phyloP scores from a whole-genome alignment of 2,888 invertebrate genomes.

The Dynastes grantii region DNA sequence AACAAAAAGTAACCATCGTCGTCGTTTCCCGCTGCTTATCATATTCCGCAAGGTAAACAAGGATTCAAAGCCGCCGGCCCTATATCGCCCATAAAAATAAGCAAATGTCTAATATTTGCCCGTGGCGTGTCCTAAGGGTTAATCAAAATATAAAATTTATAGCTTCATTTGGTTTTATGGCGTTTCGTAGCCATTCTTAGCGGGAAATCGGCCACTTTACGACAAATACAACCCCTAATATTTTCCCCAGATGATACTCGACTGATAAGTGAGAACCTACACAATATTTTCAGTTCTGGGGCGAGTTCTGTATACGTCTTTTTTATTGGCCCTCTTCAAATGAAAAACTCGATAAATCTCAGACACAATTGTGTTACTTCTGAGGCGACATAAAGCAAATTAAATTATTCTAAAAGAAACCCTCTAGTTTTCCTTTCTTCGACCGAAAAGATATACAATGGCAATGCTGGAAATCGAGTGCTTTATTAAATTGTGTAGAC shows the following conservation, averaged over 20 bases:
- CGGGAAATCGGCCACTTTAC: conserved; percentile 47
- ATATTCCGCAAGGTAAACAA: conserved; percentile 35
- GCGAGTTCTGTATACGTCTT: conserved; percentile 28
- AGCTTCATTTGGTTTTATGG: conserved; percentile 48
- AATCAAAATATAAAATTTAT: conserved; percentile 50
- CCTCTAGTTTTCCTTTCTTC: background rate
- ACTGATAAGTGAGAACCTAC: conserved; percentile 48
- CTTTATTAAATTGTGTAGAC: background rate
- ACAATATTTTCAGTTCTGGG: conserved; percentile 40
- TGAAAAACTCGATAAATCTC: conserved; percentile 47
- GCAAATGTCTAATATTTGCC: conserved; percentile 44
- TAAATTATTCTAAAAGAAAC: conserved; percentile 31
- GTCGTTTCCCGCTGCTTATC: conserved; percentile 33
- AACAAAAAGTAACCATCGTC: conserved; percentile 10
- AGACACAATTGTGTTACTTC: conserved; percentile 39
- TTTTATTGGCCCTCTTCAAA: conserved; percentile 41
- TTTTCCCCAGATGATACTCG: conserved; percentile 49
- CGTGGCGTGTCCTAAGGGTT: conserved; percentile 39
- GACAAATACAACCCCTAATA: conserved; percentile 50
- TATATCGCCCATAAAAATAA: conserved; percentile 38
- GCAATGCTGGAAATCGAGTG: background rate
- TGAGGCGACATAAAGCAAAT: conserved; percentile 37
- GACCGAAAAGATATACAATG: background rate
- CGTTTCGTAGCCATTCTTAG: conserved; percentile 41
- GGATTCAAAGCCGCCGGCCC: conserved; percentile 35